These are phyloP conservation scores for Phyllopteryx taeniolatus DNA, from an alignment of 2,113 vertebrate species.

Conservation along the genomic window DNA sequence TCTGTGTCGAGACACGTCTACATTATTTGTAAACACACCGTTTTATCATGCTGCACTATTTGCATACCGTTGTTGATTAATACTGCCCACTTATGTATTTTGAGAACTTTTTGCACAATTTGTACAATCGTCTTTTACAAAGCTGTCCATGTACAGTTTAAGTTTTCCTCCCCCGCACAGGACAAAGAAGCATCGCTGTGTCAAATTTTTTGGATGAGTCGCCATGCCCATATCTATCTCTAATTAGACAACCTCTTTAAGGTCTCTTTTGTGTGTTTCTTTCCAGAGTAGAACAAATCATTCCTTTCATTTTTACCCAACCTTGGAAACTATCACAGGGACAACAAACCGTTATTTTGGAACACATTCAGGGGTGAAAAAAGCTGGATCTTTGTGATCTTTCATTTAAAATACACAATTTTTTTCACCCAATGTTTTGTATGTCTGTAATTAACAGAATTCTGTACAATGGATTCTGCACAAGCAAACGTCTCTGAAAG, in stretches of 20 bases:
- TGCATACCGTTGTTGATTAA: too few species aligned
- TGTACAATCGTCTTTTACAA: too few species aligned
- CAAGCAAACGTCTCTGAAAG: background rate
- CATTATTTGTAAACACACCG: too few species aligned
- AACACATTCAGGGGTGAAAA: conserved; percentile 21
- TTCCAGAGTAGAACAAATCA: conserved; percentile 32
- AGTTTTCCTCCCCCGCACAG: background rate
- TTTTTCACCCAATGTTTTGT: background rate
- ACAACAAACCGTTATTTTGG: conserved; percentile 52
- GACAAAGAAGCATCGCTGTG: background rate
- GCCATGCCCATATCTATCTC: conserved; percentile 40
- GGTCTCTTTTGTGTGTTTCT: conserved; percentile 28
- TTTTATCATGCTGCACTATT: too few species aligned
- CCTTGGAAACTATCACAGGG: conserved; percentile 38
- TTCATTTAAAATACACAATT: background rate
- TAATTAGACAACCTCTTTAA: conserved; percentile 57
- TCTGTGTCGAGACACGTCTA: too few species aligned
- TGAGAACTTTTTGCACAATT: too few species aligned
- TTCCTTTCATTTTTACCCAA: conserved; percentile 54
- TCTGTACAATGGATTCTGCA: background rate
- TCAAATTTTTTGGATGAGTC: conserved; percentile 49
- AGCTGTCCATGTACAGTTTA: too few species aligned
- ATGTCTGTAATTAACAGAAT: background rate
- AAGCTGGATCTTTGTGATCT: background rate
- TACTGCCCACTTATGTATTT: too few species aligned